A percentile compares a stretch with the other conserved stretches of the same genome.
Evolutionary conservation across 2,888 invertebrate genomes (phyloP).

Genomic region (Anodontia alba): DNA sequence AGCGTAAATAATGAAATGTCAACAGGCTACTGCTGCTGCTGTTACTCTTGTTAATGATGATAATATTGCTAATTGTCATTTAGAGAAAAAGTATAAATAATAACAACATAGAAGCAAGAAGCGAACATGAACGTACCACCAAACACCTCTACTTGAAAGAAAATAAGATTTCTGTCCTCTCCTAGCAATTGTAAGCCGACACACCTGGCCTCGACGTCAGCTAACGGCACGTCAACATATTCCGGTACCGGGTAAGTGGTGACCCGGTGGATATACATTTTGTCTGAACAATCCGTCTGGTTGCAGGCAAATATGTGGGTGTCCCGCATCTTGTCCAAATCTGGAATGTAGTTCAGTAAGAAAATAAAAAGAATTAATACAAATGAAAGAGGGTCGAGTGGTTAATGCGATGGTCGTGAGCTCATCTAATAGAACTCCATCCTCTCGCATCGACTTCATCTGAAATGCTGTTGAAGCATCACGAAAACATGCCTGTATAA

Average conservation of each 20-base stretch:
- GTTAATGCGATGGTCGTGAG: no score
- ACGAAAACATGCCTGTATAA: no score
- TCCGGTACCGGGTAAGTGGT: slow-evolving; percentile 9
- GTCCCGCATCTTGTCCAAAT: background rate
- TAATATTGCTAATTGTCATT: no score
- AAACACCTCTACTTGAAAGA: background rate
- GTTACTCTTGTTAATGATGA: no score
- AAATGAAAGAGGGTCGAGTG: background rate
- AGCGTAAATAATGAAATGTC: no score
- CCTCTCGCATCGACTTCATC: no score
- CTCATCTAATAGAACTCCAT: no score
- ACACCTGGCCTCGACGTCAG: background rate
- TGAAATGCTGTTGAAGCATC: no score
- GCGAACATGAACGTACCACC: slow-evolving; percentile 16
- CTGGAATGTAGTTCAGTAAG: background rate
- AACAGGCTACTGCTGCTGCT: no score
- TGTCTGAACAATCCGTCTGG: slow-evolving; percentile 37
- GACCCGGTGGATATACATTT: slow-evolving; percentile 28
- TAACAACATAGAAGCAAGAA: no score
- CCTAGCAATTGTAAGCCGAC: background rate
- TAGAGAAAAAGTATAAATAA: no score
- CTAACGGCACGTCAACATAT: background rate
- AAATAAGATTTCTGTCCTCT: background rate
- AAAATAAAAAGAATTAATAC: no score
- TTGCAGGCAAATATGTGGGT: slow-evolving; percentile 22